Evolutionary conservation across 2,113 vertebrate genomes (phyloP), one percentile per base, ranked within the genome.

Genomic region (Otis tarda): DNA sequence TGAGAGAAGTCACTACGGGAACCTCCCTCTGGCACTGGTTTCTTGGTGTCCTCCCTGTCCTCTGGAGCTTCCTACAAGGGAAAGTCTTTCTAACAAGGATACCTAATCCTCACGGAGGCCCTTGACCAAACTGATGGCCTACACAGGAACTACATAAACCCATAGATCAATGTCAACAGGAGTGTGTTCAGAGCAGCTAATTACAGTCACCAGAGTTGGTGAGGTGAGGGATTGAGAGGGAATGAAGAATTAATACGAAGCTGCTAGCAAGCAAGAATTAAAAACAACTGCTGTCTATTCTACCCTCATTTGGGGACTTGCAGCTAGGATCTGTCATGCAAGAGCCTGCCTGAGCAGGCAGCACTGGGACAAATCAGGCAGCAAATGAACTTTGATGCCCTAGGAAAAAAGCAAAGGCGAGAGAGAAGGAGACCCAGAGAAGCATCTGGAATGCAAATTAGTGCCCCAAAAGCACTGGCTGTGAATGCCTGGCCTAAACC

Each of bases 311-410:
- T 56, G 45, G 47, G 37, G 83, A 94, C 63, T 59, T 55, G 91
- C 61, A 78, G 53, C 49, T 81, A 83, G 67, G 60, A 89, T 83
- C 47, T 79, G 85, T 70, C 12, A 10, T 2, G 15, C 86, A 73
- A 88, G 35, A 94, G 77, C 35, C 74, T 90, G 61, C 60, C 87
- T 90, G 79, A 70, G 61, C 53, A 96, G 82, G 43, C 60, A 96
- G 86, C 56, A n/a, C 30, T 76, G 78, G 68, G 83, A 85, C 92
- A 97, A 94, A 92, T 96, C 79, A 95, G 31, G 30, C 83, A 47
- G 75, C 81, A 95, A 96, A 96, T 41, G 84, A 92, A 94, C 89
- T 96, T 82, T 89, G 77, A 85, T 77, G 89, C 69, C 61, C 79
- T 35, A 88, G 65, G 70, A 91, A 93, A 94, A 85, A 91, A 79